Evolutionary conservation across 2,113 vertebrate species (phyloP).

Genomic region (Oreochromis spilurus): DNA sequence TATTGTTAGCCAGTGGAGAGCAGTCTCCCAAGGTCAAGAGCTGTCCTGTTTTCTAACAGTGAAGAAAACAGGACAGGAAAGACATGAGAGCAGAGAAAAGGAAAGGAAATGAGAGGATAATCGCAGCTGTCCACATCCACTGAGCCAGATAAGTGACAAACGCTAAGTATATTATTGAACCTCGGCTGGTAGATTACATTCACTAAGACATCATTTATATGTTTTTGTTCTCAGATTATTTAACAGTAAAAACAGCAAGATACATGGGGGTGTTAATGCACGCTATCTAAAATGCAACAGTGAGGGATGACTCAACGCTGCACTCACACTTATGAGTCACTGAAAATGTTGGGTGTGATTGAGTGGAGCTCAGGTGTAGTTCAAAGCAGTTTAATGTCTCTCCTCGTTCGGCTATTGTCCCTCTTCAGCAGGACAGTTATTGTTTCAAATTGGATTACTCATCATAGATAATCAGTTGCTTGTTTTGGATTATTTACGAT

Average conservation of each 20-base stretch:
- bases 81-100: not conserved
- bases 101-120: not conserved
- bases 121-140: slow-evolving; percentile 5
- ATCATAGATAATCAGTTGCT: not conserved
- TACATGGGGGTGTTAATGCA: not conserved
- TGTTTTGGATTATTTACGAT: not conserved
- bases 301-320: slow-evolving; percentile 20
- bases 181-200: not conserved
- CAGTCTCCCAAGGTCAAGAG: not conserved
- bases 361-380: slow-evolving; percentile 35
- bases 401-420: not conserved
- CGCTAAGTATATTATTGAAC: not conserved
- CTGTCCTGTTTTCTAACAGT: not conserved
- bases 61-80: not conserved
- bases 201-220: not conserved
- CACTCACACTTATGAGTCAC: slow-evolving; percentile 22
- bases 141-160: slow-evolving; percentile 2
- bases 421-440: not conserved
- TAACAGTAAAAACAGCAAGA: not conserved
- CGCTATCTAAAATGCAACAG: not conserved
- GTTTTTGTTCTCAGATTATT: not conserved
- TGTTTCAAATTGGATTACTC: slow-evolving; percentile 9
- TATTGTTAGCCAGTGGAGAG: not conserved
- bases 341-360: not conserved
- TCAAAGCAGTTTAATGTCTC: not conserved